Base-by-base conservation (phyloP, 2,797 vertebrate genomes). In the Muscicapa striata region DNA sequence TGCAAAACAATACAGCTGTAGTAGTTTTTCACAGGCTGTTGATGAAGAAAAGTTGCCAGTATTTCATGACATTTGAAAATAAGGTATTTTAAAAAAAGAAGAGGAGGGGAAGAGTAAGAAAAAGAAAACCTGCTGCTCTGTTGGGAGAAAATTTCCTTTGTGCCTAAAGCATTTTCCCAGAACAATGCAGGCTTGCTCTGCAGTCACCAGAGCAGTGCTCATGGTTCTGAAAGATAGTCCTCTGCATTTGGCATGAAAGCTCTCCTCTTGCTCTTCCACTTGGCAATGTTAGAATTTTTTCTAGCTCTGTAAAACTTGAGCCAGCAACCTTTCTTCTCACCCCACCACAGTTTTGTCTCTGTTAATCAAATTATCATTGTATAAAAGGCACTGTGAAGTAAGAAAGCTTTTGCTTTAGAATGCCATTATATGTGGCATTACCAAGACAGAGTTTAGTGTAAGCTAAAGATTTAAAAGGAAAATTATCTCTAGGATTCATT, bases 301-400 rank as follows among this genome's bases (percentile, higher is more conserved):
- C 76, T 86, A 69, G 81, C 59, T 91, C 57, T 49, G 9, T 64
- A 73, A 87, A 93, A 79, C 30, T 76, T 79, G 55, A 88, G 54
- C 79, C 82, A 92, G 67, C 49, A 96, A 63, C 81, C 34, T 84
- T 32, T 72, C 27, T 17, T 48, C 15, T 10, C 6, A 49, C 27
- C 34, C 46, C 6, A 30, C 22, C 26, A 45, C 58, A 43, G 62
- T 66, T 79, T 94, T 89, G 49, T 94, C 68, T 93, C 82, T 82
- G 70, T 81, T 75, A 61, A 94, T 96, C 74, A 82, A 79, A 88
- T 96, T 94, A 69, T 51, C 22, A 43, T 93, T 84, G 95, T 83
- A 82, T 41, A 61, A 84, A 89, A 93, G 52, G 46, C 51, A 59
- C 48, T 54, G 32, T 59, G 67, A 82, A 93, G 41, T 22, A 79